Evolutionary conservation across 2,888 invertebrate genomes (phyloP).

Genomic region (Apodemia mormo): DNA sequence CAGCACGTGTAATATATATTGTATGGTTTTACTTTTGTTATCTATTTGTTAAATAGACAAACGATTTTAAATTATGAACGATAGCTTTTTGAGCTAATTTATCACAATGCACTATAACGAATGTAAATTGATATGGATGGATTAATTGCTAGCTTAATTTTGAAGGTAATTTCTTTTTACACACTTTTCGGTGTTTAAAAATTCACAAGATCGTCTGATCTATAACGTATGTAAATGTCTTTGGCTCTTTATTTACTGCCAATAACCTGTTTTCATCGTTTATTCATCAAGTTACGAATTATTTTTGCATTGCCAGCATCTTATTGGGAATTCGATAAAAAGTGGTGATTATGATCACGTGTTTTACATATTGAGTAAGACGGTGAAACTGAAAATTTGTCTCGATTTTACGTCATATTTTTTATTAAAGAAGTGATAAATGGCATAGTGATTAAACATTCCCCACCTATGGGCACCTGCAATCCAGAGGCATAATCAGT

Average conservation of each 20-base stretch:
- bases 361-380: not conserved
- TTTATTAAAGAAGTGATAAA: not conserved
- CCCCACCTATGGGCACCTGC: too few relatives aligned
- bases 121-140: too few relatives aligned
- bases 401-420: not conserved
- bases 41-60: too few relatives aligned
- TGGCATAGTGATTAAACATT: too few relatives aligned
- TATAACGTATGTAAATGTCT: not conserved
- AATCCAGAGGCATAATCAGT: too few relatives aligned
- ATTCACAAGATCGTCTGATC: not conserved
- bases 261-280: constrained; percentile 40
- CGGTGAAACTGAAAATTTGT: not conserved
- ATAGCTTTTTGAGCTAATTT: too few relatives aligned
- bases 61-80: too few relatives aligned
- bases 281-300: constrained; percentile 32
- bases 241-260: constrained; percentile 38
- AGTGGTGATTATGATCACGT: not conserved
- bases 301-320: constrained; percentile 5
- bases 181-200: not conserved
- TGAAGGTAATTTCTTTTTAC: too few relatives aligned
- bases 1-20: too few relatives aligned
- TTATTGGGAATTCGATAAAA: constrained; percentile 6
- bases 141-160: too few relatives aligned
- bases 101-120: too few relatives aligned
- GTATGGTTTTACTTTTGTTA: too few relatives aligned